These are phyloP conservation scores for Tyrannus savana DNA, from an alignment of 2,113 vertebrate species.

Conservation along the genomic window DNA sequence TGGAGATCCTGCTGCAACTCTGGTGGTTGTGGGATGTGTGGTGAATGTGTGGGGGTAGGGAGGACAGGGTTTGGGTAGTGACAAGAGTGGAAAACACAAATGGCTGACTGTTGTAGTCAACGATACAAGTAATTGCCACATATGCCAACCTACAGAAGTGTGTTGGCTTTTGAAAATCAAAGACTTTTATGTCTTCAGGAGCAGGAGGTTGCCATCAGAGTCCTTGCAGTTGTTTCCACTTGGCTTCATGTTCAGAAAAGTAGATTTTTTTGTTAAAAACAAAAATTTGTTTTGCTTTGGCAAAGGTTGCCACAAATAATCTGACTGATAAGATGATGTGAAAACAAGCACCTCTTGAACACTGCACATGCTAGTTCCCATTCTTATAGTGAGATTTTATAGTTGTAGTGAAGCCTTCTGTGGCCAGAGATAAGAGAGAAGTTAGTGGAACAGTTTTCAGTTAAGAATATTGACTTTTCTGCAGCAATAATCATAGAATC, in stretches of 20 bases:
- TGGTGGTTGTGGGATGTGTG: not conserved
- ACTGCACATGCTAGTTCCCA: not conserved
- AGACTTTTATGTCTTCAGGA: not conserved
- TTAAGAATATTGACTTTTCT: not conserved
- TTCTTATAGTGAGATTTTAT: constrained; percentile 3
- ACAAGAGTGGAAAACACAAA: not conserved
- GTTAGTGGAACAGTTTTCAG: not conserved
- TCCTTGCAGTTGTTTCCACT: not conserved
- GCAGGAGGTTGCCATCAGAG: not conserved
- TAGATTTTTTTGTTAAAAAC: not conserved
- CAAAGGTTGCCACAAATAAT: constrained; percentile 13
- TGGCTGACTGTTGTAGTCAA: not conserved
- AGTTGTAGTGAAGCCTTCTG: not conserved
- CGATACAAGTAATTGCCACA: not conserved
- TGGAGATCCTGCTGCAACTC: not conserved
- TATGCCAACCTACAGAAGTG: not conserved
- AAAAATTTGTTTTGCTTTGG: not conserved
- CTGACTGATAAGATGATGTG: not conserved
- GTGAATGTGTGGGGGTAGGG: not conserved
- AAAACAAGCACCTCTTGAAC: constrained; percentile 21
- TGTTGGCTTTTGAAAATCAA: not conserved
- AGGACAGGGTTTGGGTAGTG: not conserved
- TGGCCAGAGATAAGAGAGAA: not conserved
- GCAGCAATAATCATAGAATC: not conserved
- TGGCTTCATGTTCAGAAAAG: not conserved